These are phyloP conservation scores for Nasonia longicornis DNA, from an alignment of 1,140 invertebrate genomes.

Conservation along the genomic window DNA sequence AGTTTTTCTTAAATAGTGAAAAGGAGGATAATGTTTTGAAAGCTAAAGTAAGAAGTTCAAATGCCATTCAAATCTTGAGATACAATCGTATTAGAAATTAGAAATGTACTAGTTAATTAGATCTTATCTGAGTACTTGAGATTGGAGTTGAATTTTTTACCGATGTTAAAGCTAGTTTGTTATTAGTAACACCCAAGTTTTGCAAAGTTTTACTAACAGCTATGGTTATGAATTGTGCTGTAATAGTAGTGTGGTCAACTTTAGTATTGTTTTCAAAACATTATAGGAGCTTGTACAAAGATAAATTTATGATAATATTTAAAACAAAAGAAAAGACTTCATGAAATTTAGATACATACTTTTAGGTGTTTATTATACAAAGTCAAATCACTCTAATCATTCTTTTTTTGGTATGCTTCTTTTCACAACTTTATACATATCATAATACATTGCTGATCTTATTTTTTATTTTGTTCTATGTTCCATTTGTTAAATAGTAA, in stretches of 20 bases:
- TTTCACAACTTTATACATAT: constrained; percentile 4
- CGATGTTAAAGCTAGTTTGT: neutral
- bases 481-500: constrained; percentile 45
- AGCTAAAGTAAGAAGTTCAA: neutral
- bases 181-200: neutral
- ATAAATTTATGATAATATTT: neutral
- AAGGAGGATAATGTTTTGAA: neutral
- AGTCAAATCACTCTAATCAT: neutral
- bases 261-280: constrained; percentile 1
- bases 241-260: neutral
- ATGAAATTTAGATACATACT: neutral
- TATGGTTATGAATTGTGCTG: neutral
- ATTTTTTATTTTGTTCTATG: constrained; percentile 46
- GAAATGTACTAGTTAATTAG: too few relatives aligned
- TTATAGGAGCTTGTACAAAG: neutral
- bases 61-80: neutral
- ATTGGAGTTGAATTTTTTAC: too few relatives aligned
- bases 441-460: constrained; percentile 30
- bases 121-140: too few relatives aligned
- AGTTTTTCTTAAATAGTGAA: neutral
- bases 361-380: neutral
- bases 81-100: too few relatives aligned
- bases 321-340: neutral
- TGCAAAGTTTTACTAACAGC: neutral
- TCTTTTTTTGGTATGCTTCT: neutral